A percentile compares a stretch with the other conserved stretches of the same genome.
These are phyloP conservation scores for Peromyscus aztecus DNA, from an alignment of 2,797 vertebrate genomes.

Conservation along the genomic window DNA sequence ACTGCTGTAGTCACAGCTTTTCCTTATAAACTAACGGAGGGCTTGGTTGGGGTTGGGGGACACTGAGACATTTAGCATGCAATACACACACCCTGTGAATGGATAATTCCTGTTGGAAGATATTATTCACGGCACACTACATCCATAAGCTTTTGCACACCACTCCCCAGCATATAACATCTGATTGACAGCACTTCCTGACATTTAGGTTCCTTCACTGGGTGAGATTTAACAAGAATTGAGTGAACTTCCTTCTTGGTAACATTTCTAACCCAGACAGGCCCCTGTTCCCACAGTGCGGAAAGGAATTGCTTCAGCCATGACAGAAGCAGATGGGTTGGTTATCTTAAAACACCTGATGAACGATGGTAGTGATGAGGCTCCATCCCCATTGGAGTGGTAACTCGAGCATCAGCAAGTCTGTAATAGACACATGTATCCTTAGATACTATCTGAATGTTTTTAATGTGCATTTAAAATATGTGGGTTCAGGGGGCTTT, in stretches of 20 bases:
- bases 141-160: neutral
- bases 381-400: neutral
- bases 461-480: slow-evolving; percentile 71
- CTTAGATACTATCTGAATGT: slow-evolving; percentile 73
- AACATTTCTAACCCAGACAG: neutral
- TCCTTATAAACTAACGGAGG: neutral
- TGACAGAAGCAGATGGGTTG: slow-evolving; percentile 76
- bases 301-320: slow-evolving; percentile 74
- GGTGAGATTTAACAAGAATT: neutral
- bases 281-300: neutral
- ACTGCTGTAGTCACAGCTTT: neutral
- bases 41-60: no score
- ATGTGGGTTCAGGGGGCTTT: slow-evolving; percentile 36
- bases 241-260: neutral
- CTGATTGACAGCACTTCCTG: neutral
- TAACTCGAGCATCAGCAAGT: slow-evolving; percentile 64
- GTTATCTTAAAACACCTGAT: slow-evolving; percentile 79
- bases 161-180: accelerated
- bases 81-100: accelerated
- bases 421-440: slow-evolving; percentile 73
- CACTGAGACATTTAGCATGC: accelerated
- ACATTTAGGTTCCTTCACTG: neutral
- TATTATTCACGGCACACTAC: accelerated
- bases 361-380: slow-evolving; percentile 63
- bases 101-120: neutral